A percentile compares a stretch with the other conserved stretches of the same genome.
These are phyloP conservation scores for Podocnemis expansa DNA, from an alignment of 2,113 vertebrate genomes.

Conservation along the genomic window DNA sequence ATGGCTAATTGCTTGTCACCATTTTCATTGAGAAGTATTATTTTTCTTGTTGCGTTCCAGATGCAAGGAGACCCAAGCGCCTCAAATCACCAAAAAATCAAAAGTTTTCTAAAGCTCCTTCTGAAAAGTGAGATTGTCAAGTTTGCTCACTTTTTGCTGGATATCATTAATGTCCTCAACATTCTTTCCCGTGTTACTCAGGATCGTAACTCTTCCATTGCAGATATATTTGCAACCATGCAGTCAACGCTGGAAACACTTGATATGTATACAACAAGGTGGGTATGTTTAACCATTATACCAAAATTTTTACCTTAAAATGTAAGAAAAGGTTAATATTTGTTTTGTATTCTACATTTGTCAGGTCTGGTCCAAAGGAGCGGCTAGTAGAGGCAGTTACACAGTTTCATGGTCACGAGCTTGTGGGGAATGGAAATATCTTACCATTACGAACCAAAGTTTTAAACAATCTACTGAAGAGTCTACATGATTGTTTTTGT, in stretches of 20 bases:
- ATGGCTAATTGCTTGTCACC: not conserved
- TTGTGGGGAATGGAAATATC: slow-evolving; percentile 67
- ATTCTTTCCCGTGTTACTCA: slow-evolving; percentile 55
- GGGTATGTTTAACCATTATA: not conserved
- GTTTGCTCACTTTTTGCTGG: slow-evolving; percentile 69
- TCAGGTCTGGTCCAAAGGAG: slow-evolving; percentile 72
- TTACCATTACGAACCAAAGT: slow-evolving; percentile 41
- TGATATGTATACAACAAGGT: slow-evolving; percentile 69
- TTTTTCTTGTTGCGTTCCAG: slow-evolving; percentile 43
- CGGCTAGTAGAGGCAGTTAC: slow-evolving; percentile 19
- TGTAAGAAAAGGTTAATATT: not conserved
- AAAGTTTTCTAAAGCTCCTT: slow-evolving; percentile 51
- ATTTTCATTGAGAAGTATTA: not conserved
- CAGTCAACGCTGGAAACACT: slow-evolving; percentile 67
- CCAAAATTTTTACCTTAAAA: not conserved
- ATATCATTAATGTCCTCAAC: slow-evolving; percentile 66
- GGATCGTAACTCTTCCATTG: slow-evolving; percentile 63
- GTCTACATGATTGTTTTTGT: slow-evolving; percentile 59
- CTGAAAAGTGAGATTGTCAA: slow-evolving; percentile 56
- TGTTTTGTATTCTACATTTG: not conserved
- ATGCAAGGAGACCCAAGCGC: not conserved
- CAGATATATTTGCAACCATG: slow-evolving; percentile 60
- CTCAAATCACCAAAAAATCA: slow-evolving; percentile 28
- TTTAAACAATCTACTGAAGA: slow-evolving; percentile 62
- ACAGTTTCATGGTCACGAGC: slow-evolving; percentile 59